Evolutionary conservation across 1,140 invertebrate genomes (phyloP).

Genomic region (Drosophila pseudoobscura): DNA sequence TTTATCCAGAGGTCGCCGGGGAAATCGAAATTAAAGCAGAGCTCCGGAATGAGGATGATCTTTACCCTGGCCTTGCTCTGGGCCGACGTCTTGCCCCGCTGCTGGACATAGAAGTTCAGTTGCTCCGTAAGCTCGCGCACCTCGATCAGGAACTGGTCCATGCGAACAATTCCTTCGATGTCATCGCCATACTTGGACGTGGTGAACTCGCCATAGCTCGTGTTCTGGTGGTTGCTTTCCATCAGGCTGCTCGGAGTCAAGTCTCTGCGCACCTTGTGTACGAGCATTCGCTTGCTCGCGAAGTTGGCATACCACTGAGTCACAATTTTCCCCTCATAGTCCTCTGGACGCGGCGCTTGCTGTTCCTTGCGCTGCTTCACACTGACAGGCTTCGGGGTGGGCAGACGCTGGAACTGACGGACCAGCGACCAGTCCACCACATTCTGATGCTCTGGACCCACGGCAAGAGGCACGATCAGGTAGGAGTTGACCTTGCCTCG

Average conservation of each 20-base stretch:
- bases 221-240: slow-evolving; percentile 87
- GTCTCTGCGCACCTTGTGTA: slow-evolving; percentile 92
- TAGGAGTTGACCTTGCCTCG: slow-evolving; percentile 87
- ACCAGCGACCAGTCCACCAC: slow-evolving; percentile 84
- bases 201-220: slow-evolving; percentile 93
- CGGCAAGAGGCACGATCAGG: slow-evolving; percentile 88
- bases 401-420: slow-evolving; percentile 69
- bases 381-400: slow-evolving; percentile 35
- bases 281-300: slow-evolving; percentile 89
- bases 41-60: slow-evolving; percentile 91
- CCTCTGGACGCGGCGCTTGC: slow-evolving; percentile 86
- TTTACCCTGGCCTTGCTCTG: slow-evolving; percentile 47
- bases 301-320: slow-evolving; percentile 93
- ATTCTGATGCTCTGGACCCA: not conserved
- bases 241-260: slow-evolving; percentile 92
- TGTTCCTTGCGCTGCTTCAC: slow-evolving; percentile 84
- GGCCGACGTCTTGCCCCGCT: slow-evolving; percentile 43
- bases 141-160: slow-evolving; percentile 92
- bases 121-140: slow-evolving; percentile 93
- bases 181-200: slow-evolving; percentile 88
- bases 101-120: slow-evolving; percentile 86
- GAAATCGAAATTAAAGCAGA: slow-evolving; percentile 93
- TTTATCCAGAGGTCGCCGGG: slow-evolving; percentile 95
- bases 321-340: slow-evolving; percentile 89
- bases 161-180: slow-evolving; percentile 87